Percentiles rank a stretch among this genome's conserved stretches.
phyloP scores from a whole-genome alignment of 2,888 invertebrate genomes.

The Drosophila antonietae region DNA sequence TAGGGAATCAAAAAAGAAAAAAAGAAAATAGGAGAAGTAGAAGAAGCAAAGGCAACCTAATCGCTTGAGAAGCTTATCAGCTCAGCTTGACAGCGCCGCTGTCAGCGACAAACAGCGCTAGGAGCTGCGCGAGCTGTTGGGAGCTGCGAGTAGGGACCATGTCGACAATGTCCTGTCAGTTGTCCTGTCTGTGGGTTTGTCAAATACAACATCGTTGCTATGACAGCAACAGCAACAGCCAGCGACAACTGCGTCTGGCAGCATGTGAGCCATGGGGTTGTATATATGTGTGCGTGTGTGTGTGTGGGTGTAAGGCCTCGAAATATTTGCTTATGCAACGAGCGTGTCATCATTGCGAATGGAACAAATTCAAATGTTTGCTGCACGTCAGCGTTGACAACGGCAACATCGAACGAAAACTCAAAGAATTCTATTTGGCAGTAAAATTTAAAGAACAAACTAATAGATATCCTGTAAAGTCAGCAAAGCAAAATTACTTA shows the following conservation, averaged over 20 bases:
- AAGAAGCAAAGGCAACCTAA: conserved; percentile 27
- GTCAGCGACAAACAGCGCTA: conserved; percentile 33
- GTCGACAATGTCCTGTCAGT: conserved; percentile 61
- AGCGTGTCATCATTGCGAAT: conserved; percentile 74
- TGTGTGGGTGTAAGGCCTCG: conserved; percentile 35
- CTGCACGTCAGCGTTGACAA: conserved; percentile 51
- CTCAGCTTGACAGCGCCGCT: conserved; percentile 37
- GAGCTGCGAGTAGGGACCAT: conserved; percentile 12
- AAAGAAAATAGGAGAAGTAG: neutral
- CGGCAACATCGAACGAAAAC: conserved; percentile 20
- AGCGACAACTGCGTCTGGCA: conserved; percentile 61
- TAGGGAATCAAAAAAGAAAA: neutral
- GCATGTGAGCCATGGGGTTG: neutral
- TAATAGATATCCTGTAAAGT: neutral
- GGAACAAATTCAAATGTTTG: conserved; percentile 71
- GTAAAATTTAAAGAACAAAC: neutral
- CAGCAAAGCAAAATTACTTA: neutral
- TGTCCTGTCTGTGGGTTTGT: conserved; percentile 52
- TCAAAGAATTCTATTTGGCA: conserved; percentile 6
- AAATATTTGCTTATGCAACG: conserved; percentile 80
- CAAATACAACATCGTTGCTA: conserved; percentile 57
- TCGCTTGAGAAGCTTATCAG: conserved; percentile 47
- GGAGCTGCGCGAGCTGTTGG: conserved; percentile 7
- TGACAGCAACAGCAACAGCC: conserved; percentile 54
- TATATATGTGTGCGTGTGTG: neutral